Conservation (phyloP, 2,797 vertebrate species). For the Pseudochromis fuscus region DNA sequence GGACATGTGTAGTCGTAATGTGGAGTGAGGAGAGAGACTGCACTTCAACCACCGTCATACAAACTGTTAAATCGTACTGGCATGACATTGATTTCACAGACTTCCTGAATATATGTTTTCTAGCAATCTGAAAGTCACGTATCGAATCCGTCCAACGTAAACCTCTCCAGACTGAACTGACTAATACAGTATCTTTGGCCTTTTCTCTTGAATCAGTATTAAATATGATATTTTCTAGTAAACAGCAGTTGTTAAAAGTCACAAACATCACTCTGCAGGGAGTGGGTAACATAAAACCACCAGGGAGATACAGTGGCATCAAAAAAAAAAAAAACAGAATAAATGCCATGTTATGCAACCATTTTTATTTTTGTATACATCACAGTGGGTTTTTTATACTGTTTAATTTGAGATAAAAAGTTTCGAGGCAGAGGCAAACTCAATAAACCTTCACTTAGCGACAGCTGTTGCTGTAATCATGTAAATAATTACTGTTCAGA, state of each 20-base stretch:
- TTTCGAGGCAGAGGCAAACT: conserved; percentile 17
- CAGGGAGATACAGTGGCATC: conserved; percentile 11
- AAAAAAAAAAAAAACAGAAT: neutral
- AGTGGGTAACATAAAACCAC: conserved; percentile 1
- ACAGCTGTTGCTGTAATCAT: conserved; percentile 39
- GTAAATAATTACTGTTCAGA: conserved; percentile 22
- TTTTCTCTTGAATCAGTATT: neutral
- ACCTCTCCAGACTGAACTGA: neutral
- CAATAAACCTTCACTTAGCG: conserved; percentile 32
- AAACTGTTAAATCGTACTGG: conserved; percentile 8
- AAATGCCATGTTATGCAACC: conserved; percentile 31
- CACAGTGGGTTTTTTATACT: conserved; percentile 5
- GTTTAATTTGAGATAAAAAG: conserved; percentile 35
- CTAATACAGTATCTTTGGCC: neutral
- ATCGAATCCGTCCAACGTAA: too few species aligned
- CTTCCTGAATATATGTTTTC: conserved; percentile 12
- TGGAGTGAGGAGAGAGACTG: conserved; percentile 6
- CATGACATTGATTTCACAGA: conserved; percentile 21
- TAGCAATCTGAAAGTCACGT: conserved; percentile 16
- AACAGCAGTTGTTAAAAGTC: conserved; percentile 14
- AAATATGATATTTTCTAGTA: neutral
- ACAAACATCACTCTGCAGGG: neutral
- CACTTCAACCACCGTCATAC: conserved; percentile 28
- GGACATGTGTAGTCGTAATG: neutral
- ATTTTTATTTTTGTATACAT: conserved; percentile 21